Base-by-base conservation (phyloP, 2,888 invertebrate species). In the Lithophane leautieri region DNA sequence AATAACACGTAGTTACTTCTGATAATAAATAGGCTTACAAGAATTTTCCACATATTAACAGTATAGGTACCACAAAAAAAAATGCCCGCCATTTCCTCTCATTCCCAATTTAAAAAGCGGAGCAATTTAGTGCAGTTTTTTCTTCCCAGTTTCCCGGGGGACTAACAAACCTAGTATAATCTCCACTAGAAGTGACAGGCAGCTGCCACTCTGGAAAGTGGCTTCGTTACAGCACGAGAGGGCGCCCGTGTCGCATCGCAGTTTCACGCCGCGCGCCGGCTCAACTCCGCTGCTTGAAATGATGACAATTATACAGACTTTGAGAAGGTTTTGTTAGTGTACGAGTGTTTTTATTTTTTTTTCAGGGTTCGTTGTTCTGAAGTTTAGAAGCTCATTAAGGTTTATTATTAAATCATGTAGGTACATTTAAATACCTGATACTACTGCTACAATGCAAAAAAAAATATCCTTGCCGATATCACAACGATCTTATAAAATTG, bases 181-280 rank as follows among this genome's bases (percentile, higher is more conserved):
- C 89, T 85, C 79, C 78, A 76, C 70, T 80, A 75, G 65, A 81
- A 78, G 81, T 94, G 93, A 95, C 91, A 81, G 94, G 90, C 95
- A 95, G 93, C 83, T 94, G 95, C 91, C 95, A 90, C 82, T 95
- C 91, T 74, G 22, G 54, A 65, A 83, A 95, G 93, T 95, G 92
- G 93, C 93, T 95, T 95, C 94, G 94, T 95, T 95, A 94, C 85
- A 66, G 58, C 78, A 72, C 75, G 89, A 90, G 91, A 87, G 90
- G 89, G 88, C 89, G 88, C 87, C 81, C 83, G 84, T 82, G 81
- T 79, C 79, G 68, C 81, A 61, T 69, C 78, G 75, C 84, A 76
- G 88, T 84, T 84, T 82, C 84, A 77, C 83, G 80, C 79, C 77
- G 65, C 84, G 76, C 83, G 80, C 79, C 77, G 65, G 86, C 87